Evolutionary conservation across 2,888 invertebrate genomes (phyloP), one percentile per base, ranked within the genome.

Genomic region (Amphipoea lucens): DNA sequence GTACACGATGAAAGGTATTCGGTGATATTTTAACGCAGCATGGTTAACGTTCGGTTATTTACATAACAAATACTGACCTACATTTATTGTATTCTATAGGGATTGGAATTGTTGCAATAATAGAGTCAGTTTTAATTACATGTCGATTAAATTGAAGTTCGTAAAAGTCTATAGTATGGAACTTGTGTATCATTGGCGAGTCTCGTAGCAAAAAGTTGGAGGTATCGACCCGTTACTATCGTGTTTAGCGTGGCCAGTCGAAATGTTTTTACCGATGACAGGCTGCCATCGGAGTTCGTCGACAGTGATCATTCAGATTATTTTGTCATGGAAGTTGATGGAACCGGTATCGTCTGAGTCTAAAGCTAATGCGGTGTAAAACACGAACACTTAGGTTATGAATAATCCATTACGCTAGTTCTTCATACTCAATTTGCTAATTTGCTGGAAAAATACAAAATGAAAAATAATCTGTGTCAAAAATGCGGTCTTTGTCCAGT

Each of bases 241-340:
- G 71, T 79, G 71, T 86, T 85, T 85, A 87, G 84, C 79, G 80
- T 87, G 81, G 87, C 86, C 88, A 86, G 87, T 86, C 86, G 87
- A 89, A 90, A 88, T 87, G 91, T 93, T 94, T 92, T 93, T 93
- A 91, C 90, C 85, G 87, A 91, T 91, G 89, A 91, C 90, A 90
- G 89, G 80, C 89, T 90, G 89, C 86, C 87, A 89, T 88, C 85
- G 48, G 92, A 94, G 95, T 94, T 94, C 94, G 93, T 93, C 93
- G 94, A 93, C 95, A 92, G 92, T 90, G 92, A 92, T 94, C 92
- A 92, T 92, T 93, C 89, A 91, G 91, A 91, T 93, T 94, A 92
- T 93, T 89, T 94, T 95, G 94, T 94, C 93, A 94, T 92, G 92
- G 92, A 95, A 94, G 94, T 94, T 94, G 94, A 94, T 92, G 92